Conservation (phyloP, 1,140 invertebrate genomes). For the Aphelinus atriplicis region DNA sequence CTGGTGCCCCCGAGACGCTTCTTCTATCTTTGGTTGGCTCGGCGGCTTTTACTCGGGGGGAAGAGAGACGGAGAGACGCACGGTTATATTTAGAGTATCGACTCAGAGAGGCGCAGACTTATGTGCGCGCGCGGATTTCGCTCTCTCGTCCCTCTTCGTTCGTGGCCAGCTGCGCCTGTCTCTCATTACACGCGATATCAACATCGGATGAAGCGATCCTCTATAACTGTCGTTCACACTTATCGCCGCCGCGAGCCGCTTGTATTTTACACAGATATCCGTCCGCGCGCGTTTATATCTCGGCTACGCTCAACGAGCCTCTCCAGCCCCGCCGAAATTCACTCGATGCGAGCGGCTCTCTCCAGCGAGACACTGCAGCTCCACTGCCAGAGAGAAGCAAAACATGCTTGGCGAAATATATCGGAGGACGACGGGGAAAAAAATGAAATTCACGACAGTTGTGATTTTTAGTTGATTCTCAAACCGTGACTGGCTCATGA, state of each 20-base stretch:
- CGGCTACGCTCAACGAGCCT: not conserved
- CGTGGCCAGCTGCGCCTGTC: conserved; percentile 28
- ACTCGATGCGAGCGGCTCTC: no score
- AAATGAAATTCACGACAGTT: no score
- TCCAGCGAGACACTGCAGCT: no score
- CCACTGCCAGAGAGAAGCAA: no score
- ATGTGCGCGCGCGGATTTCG: not conserved
- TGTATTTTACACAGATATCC: conserved; percentile 12
- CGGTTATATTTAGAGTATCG: conserved; percentile 34
- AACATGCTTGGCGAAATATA: no score
- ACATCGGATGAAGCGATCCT: conserved; percentile 31
- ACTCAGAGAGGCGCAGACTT: not conserved
- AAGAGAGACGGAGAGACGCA: not conserved
- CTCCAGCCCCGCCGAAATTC: no score
- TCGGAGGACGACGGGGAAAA: no score
- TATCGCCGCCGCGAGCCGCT: conserved; percentile 7
- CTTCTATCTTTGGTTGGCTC: conserved; percentile 19
- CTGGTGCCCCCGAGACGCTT: not conserved
- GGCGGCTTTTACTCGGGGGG: not conserved
- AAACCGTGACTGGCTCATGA: no score
- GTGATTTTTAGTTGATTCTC: no score
- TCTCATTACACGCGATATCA: conserved; percentile 32
- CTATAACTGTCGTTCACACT: conserved; percentile 27
- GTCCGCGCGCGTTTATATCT: conserved; percentile 22
- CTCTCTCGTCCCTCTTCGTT: conserved; percentile 13